Evolutionary conservation across 92 coral and sea anemone genomes (phyloP), one percentile per base, ranked within the genome.

Genomic region (Palythoa grandis): DNA sequence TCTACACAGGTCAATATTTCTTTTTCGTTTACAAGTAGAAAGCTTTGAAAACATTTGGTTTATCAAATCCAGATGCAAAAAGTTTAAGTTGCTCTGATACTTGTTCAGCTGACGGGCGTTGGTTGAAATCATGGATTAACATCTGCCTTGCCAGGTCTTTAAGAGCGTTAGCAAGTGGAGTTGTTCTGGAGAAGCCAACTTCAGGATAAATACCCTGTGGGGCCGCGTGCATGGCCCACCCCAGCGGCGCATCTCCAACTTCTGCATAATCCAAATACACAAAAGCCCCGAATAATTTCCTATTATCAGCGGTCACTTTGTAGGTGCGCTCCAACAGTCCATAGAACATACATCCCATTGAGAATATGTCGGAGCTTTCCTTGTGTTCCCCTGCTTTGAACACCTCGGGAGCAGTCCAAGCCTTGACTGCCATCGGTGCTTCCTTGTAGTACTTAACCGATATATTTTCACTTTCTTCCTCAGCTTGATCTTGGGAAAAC

Each of bases 341-440:
- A 83, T 88, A 89, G 74, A 95, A 90, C 17, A 95, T 70, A 50
- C 88, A 90, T 0, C 97, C 98, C 48, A 95, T 83, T 9, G 97
- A 92, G 87, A 92, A 95, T n/a, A 95, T 78, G 77, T 95, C 98
- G 16, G 94, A 90, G 74, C 89, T 83, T 84, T 91, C 82, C 48
- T 93, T 89, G 65, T 89, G 82, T 52, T 70, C 87, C 83, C 94
- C 78, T 7, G 63, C 35, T 15, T 20, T 43, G 72, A 76, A 79
- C n/a, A 91, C 91, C 77, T 94, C 92, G 43, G 98, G 94, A 3
- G 94, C 98, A 94, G 94, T 80, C 93, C 96, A 91, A 74, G 53
- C 16, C 22, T 77, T 58, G 4, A 92, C 74, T 25, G 90, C 94
- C 14, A 20, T 56, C 40, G 73, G 76, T 9, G 90, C 82, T 13